A percentile compares a stretch with the other conserved stretches of the same genome.
Conservation (phyloP, 2,888 invertebrate species). For the Elmis aenea region DNA sequence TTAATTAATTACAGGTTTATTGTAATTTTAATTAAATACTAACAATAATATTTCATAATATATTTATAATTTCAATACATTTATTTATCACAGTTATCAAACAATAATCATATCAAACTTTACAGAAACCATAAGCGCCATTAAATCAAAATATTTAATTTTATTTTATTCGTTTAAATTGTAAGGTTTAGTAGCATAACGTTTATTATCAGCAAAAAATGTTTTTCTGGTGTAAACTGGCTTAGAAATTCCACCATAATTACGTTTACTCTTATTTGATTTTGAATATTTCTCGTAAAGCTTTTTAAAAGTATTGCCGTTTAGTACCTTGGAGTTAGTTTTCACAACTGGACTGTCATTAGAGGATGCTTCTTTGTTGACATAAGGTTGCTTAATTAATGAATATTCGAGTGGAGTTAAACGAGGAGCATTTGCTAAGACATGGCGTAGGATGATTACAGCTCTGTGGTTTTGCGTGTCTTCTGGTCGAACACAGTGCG, state of each 20-base stretch:
- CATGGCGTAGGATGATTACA: constrained; percentile 48
- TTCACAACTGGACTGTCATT: no score
- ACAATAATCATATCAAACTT: no score
- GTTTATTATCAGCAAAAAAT: constrained; percentile 20
- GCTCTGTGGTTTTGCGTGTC: constrained; percentile 49
- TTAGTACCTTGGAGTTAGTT: background rate
- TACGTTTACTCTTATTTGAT: constrained; percentile 9
- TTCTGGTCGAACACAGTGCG: constrained; percentile 52
- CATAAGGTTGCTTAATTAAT: no score
- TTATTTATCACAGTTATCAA: no score
- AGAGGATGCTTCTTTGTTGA: background rate
- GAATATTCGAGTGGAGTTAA: constrained; percentile 12
- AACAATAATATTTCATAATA: no score
- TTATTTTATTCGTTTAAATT: constrained; percentile 4
- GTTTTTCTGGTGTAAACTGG: constrained; percentile 10
- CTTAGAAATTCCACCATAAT: constrained; percentile 13
- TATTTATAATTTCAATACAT: no score
- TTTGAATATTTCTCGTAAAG: constrained; percentile 21
- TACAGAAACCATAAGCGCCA: no score
- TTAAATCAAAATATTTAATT: no score
- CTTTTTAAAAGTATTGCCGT: constrained; percentile 16
- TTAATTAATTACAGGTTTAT: no score
- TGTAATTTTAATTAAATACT: no score
- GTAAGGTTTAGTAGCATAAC: constrained; percentile 12
- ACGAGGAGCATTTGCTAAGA: constrained; percentile 34